Evolutionary conservation across 1,140 invertebrate species (phyloP).

Genomic region (Pseudoatta argentina): DNA sequence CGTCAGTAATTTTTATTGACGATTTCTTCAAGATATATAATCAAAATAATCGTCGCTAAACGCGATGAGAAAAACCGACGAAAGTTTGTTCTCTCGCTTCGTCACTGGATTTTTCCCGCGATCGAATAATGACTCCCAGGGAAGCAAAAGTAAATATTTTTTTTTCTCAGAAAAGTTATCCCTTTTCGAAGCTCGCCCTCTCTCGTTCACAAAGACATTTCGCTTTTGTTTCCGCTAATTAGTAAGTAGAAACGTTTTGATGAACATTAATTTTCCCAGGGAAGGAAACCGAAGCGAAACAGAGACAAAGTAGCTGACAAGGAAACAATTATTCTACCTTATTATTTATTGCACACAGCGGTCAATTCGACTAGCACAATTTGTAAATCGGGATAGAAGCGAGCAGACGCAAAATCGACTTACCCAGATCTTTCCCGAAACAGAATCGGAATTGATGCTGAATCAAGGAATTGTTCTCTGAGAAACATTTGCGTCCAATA

Average conservation of each 20-base stretch:
- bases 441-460: conserved; percentile 66
- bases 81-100: neutral
- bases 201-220: conserved; percentile 7
- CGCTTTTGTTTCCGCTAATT: conserved; percentile 26
- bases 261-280: neutral
- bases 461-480: conserved; percentile 38
- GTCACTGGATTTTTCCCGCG: neutral
- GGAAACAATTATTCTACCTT: conserved; percentile 40
- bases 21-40: neutral
- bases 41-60: neutral
- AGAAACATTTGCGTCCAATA: conserved; percentile 12
- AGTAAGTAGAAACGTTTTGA: conserved; percentile 23
- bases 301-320: neutral
- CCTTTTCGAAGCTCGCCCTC: neutral
- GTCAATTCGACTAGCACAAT: conserved; percentile 7
- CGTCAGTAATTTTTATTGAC: neutral
- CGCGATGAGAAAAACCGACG: conserved; percentile 9
- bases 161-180: neutral
- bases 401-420: neutral
- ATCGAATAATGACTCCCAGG: neutral
- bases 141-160: conserved; percentile 38
- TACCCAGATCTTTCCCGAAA: conserved; percentile 3
- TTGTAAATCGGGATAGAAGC: conserved; percentile 39
- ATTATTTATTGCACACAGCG: conserved; percentile 62
- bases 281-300: neutral